These are phyloP conservation scores for Amphipoea oculea DNA, from an alignment of 2,888 invertebrate species.

Conservation along the genomic window DNA sequence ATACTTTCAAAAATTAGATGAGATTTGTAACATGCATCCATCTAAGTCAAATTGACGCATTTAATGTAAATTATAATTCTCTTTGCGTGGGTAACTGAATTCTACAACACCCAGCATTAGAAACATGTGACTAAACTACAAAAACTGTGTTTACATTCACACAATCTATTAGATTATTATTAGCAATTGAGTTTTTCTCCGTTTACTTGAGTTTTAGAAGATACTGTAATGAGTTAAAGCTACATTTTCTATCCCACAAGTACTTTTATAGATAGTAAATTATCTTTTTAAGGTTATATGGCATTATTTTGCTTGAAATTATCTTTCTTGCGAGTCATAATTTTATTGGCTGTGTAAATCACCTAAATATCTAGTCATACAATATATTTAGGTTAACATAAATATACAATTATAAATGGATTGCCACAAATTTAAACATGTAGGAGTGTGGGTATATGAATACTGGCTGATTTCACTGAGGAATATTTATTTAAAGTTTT, in stretches of 20 bases:
- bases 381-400: slow-evolving; percentile 19
- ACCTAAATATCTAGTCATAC: slow-evolving; percentile 30
- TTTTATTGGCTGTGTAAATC: slow-evolving; percentile 29
- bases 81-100: background rate
- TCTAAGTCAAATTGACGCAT: slow-evolving; percentile 6
- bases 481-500: background rate
- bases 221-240: background rate
- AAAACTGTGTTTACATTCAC: slow-evolving; percentile 62
- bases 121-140: slow-evolving; percentile 36
- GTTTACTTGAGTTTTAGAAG: slow-evolving; percentile 12
- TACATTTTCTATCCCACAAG: slow-evolving; percentile 20
- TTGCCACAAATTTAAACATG: slow-evolving; percentile 2
- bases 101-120: slow-evolving; percentile 16
- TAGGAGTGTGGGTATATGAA: slow-evolving; percentile 8
- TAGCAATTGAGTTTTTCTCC: slow-evolving; percentile 35
- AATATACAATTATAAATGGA: background rate
- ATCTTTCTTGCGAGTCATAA: slow-evolving; percentile 31
- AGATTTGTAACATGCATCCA: background rate
- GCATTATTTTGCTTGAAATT: slow-evolving; percentile 22
- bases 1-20: background rate
- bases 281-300: slow-evolving; percentile 39
- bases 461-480: background rate
- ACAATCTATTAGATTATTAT: slow-evolving; percentile 55
- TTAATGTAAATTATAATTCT: background rate
- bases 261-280: background rate